Evolutionary conservation across 2,888 invertebrate species (phyloP).

Genomic region (Schrankia costaestrigalis): DNA sequence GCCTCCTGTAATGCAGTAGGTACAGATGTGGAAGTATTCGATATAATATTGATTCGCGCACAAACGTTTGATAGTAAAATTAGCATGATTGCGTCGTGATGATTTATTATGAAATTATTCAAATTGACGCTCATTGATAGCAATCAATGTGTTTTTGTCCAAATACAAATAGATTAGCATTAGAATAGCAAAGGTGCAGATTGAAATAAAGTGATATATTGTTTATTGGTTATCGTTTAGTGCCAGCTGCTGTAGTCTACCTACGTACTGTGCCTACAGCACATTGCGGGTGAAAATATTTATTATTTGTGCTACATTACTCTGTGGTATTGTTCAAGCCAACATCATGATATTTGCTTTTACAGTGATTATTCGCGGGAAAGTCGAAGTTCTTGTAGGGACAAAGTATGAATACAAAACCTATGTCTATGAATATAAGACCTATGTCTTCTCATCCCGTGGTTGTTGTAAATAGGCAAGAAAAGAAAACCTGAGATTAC

Average conservation of each 20-base stretch:
- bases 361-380: too few relatives aligned
- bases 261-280: neutral
- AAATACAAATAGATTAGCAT: conserved; percentile 54
- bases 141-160: conserved; percentile 57
- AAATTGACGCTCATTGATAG: conserved; percentile 56
- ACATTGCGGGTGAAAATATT: too few relatives aligned
- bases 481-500: too few relatives aligned
- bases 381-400: too few relatives aligned
- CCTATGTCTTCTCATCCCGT: too few relatives aligned
- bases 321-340: too few relatives aligned
- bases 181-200: conserved; percentile 49
- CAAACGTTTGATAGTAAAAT: conserved; percentile 44
- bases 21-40: conserved; percentile 15
- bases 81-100: conserved; percentile 48
- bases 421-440: too few relatives aligned
- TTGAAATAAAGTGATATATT: conserved; percentile 36
- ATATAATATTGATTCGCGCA: conserved; percentile 35
- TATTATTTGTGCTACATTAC: too few relatives aligned
- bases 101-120: conserved; percentile 68
- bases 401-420: too few relatives aligned
- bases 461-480: too few relatives aligned
- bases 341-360: too few relatives aligned
- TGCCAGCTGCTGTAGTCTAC: conserved; percentile 34
- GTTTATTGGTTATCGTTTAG: conserved; percentile 32
- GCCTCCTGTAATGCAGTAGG: conserved; percentile 30